Evolutionary conservation across 2,888 invertebrate species (phyloP), one percentile per base, ranked within the genome.

Genomic region (Sinodicranocentrus sp.): DNA sequence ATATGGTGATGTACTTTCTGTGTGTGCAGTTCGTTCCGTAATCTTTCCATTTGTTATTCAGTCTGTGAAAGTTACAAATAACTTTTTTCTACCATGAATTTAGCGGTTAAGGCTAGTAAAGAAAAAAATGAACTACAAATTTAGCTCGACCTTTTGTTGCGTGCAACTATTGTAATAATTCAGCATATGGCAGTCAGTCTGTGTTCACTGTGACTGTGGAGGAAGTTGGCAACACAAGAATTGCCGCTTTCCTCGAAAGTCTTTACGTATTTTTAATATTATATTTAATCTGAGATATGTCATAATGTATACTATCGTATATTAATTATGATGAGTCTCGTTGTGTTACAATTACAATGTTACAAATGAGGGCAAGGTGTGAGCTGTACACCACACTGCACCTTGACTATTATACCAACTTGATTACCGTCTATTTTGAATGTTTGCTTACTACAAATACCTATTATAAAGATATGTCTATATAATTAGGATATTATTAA

Each of bases 181-280:
- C 33, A 61, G 33, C 61, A 33, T 61, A 71, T 59, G 83, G 83
- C 83, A 83, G 83, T 77, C 76, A 83, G 83, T 83, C 83, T 83
- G 83, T 83, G 83, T 83, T 83, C 83, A 83, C 76, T 77, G 65
- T 77, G 83, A 83, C 83, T 83, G 83, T 83, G 77, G 71, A 77
- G 83, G 77, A 77, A 33, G 25, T 54, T 23, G 72, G 80, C 80
- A 75, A 75, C 75, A 48, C 5, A 5, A n/a, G 15, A 48, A 5
- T 17, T 70, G 72, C 80, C 80, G 72, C 80, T 61, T 52, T 65
- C 73, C 82, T 82, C 76, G 71, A 82, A 82, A 82, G 82, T 82
- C 82, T 76, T 71, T 70, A 68, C 54, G 61, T 82, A 82, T 82
- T 82, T 82, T 82, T 82, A 82, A 82, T 82, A 82, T 82, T 63